A percentile compares a stretch with the other conserved stretches of the same genome.
These are phyloP conservation scores for Ormia ochracea DNA, from an alignment of 2,888 invertebrate genomes.

Conservation along the genomic window DNA sequence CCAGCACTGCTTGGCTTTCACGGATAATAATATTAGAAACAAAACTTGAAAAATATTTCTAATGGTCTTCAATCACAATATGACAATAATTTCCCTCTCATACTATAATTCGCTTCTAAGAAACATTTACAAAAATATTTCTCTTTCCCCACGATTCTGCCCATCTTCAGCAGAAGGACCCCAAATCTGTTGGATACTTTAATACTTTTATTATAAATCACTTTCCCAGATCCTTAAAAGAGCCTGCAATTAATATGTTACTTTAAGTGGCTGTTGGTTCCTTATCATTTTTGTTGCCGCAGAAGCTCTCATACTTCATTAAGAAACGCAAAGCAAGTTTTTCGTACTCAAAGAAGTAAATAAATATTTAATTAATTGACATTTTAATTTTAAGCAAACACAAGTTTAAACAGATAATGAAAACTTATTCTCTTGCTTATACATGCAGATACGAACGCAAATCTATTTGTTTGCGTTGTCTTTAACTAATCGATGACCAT, in stretches of 20 bases:
- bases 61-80: no score
- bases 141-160: no score
- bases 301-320: slow-evolving; percentile 56
- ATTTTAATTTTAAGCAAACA: slow-evolving; percentile 54
- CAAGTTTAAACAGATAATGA: slow-evolving; percentile 22
- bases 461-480: slow-evolving; percentile 38
- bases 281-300: slow-evolving; percentile 28
- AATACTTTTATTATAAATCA: slow-evolving; percentile 34
- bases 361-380: slow-evolving; percentile 60
- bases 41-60: no score
- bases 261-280: neutral
- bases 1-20: no score
- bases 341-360: slow-evolving; percentile 32
- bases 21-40: no score
- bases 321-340: slow-evolving; percentile 36
- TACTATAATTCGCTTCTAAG: no score
- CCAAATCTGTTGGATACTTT: slow-evolving; percentile 23
- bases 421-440: neutral
- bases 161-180: neutral
- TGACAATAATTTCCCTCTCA: no score
- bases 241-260: slow-evolving; percentile 11
- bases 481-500: slow-evolving; percentile 74
- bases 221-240: neutral
- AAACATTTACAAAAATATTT: neutral
- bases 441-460: slow-evolving; percentile 12